Percentiles rank a stretch among this genome's conserved stretches.
Conservation (phyloP, 2,888 invertebrate genomes). For the Drosophila nr. fundita region DNA sequence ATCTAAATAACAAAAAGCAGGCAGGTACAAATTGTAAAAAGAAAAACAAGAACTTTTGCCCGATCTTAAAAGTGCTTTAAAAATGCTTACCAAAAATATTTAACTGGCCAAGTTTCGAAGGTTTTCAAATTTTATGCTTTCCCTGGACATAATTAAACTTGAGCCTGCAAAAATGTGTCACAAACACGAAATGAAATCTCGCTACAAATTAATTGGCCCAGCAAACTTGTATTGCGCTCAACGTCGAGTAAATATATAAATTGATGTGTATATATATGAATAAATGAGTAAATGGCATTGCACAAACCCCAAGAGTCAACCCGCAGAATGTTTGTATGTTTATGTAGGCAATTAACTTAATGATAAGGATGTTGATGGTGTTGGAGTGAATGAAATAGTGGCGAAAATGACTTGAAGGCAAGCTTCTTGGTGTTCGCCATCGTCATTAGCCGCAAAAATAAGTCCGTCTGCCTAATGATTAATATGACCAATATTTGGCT, state of each 20-base stretch:
- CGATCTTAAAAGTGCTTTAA: not conserved
- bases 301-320: constrained; percentile 2
- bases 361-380: constrained; percentile 65
- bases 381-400: constrained; percentile 19
- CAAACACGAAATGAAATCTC: constrained; percentile 45
- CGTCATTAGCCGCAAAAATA: constrained; percentile 58
- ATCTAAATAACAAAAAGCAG: not conserved
- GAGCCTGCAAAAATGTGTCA: constrained; percentile 43
- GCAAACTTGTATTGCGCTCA: constrained; percentile 39
- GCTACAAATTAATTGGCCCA: constrained; percentile 59
- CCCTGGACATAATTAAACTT: constrained; percentile 32
- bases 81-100: not conserved
- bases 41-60: not conserved
- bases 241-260: constrained; percentile 3
- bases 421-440: constrained; percentile 6
- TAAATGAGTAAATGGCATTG: constrained; percentile 5
- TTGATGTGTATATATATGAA: not conserved
- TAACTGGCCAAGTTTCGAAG: constrained; percentile 9
- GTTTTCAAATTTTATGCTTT: constrained; percentile 26
- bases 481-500: constrained; percentile 51
- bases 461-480: constrained; percentile 41
- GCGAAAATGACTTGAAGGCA: constrained; percentile 13
- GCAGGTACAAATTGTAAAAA: not conserved
- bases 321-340: constrained; percentile 25
- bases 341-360: constrained; percentile 68